These are phyloP conservation scores for Scyliorhinus canicula DNA, from an alignment of 2,797 vertebrate species.

Conservation along the genomic window DNA sequence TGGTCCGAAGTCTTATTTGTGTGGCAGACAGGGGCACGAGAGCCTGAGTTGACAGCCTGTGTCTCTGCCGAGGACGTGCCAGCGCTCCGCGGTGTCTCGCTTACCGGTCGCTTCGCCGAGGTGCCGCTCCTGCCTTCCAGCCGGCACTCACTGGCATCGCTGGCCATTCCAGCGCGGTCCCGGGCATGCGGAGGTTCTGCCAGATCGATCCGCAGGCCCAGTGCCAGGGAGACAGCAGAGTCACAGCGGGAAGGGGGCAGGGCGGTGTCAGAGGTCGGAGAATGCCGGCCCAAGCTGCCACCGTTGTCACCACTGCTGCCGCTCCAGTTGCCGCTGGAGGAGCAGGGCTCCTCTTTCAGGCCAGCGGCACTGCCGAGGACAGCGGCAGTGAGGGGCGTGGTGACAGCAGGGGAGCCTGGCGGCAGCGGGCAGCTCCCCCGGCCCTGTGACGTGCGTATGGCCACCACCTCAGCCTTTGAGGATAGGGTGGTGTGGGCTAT, in stretches of 20 bases:
- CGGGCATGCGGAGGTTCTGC: not conserved
- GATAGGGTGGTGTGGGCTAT: slow-evolving; percentile 85
- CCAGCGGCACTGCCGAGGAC: slow-evolving; percentile 44
- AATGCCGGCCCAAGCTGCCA: slow-evolving; percentile 44
- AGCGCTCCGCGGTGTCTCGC: slow-evolving; percentile 62
- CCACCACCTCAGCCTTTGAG: slow-evolving; percentile 74
- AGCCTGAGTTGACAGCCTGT: slow-evolving; percentile 62
- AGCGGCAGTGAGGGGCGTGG: slow-evolving; percentile 56
- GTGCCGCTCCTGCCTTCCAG: slow-evolving; percentile 52
- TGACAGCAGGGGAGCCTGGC: slow-evolving; percentile 49
- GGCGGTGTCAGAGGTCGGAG: slow-evolving; percentile 51
- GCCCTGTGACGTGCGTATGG: slow-evolving; percentile 63
- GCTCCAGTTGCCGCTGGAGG: slow-evolving; percentile 53
- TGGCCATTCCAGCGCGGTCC: not conserved
- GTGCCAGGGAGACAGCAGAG: slow-evolving; percentile 54
- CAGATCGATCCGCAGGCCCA: too few species aligned
- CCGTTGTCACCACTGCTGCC: slow-evolving; percentile 45
- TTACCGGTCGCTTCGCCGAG: slow-evolving; percentile 68
- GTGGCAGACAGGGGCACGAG: slow-evolving; percentile 74
- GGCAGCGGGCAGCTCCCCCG: slow-evolving; percentile 46
- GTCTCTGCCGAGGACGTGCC: slow-evolving; percentile 55
- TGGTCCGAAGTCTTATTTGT: slow-evolving; percentile 75
- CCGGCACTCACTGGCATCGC: slow-evolving; percentile 50
- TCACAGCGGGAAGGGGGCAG: slow-evolving; percentile 57
- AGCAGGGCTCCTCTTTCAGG: slow-evolving; percentile 51